Conservation (phyloP, 2,113 vertebrate species). For the Nymphicus hollandicus region DNA sequence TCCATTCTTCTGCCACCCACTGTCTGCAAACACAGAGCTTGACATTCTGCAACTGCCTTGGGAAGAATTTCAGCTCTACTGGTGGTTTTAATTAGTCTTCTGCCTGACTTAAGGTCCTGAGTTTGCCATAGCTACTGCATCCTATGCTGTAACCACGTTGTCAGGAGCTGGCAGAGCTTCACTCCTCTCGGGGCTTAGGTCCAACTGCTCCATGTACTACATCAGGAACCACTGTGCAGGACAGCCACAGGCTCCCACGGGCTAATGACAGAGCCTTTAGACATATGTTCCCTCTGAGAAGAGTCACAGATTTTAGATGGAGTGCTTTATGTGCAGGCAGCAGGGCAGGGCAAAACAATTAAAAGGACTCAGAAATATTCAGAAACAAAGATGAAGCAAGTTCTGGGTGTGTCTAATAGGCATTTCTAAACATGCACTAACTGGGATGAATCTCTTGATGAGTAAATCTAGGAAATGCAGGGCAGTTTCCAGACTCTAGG, state of each 20-base stretch:
- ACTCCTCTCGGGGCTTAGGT: rapidly evolving
- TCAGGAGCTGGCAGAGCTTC: not conserved
- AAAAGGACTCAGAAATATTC: not conserved
- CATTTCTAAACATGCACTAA: not conserved
- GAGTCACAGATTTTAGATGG: not conserved
- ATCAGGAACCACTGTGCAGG: not conserved
- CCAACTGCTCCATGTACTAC: not conserved
- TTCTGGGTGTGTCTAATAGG: not conserved
- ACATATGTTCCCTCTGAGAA: not conserved
- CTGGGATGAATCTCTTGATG: not conserved
- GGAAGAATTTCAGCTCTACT: not conserved
- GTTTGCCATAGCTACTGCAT: not conserved
- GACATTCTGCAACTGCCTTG: not conserved
- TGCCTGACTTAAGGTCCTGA: not conserved
- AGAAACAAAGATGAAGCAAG: not conserved
- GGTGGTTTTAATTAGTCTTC: not conserved
- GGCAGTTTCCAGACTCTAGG: not conserved
- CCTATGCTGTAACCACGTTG: rapidly evolving
- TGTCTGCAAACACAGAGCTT: not conserved
- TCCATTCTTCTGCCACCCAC: not conserved
- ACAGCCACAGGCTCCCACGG: not conserved
- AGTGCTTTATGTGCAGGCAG: not conserved
- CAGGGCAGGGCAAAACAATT: not conserved
- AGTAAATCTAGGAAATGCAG: not conserved
- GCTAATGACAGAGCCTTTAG: not conserved